phyloP scores from a whole-genome alignment of 2,888 invertebrate genomes.

The Drosophila gaucha region DNA sequence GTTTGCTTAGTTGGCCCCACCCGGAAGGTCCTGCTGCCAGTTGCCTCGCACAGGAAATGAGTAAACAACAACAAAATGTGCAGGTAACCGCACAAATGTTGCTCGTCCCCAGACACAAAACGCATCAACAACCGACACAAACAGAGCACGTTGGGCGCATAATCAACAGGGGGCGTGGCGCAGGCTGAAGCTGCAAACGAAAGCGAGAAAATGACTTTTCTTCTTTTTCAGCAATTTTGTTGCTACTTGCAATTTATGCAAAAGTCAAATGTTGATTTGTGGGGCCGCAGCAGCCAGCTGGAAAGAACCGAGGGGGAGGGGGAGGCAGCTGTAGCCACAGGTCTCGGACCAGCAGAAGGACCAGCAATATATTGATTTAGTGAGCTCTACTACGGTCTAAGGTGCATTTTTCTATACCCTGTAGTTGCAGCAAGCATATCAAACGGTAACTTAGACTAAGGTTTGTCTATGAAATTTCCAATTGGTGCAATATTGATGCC shows the following conservation, averaged over 20 bases:
- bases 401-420: slow-evolving; percentile 29
- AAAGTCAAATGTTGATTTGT: slow-evolving; percentile 81
- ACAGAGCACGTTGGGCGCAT: slow-evolving; percentile 29
- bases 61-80: slow-evolving; percentile 46
- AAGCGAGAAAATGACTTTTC: slow-evolving; percentile 73
- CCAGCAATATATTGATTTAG: slow-evolving; percentile 67
- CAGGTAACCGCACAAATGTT: slow-evolving; percentile 38
- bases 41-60: slow-evolving; percentile 25
- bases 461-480: too few species aligned
- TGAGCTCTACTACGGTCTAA: slow-evolving; percentile 34
- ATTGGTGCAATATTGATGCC: too few species aligned
- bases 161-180: slow-evolving; percentile 57
- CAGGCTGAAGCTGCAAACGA: slow-evolving; percentile 58
- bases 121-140: slow-evolving; percentile 47
- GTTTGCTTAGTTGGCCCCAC: slow-evolving; percentile 3
- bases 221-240: slow-evolving; percentile 50
- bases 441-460: too few species aligned
- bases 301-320: not conserved
- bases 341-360: slow-evolving; percentile 13
- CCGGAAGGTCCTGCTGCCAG: slow-evolving; percentile 6
- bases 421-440: not conserved
- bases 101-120: slow-evolving; percentile 33
- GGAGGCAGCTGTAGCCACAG: not conserved
- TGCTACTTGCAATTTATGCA: slow-evolving; percentile 77
- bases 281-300: slow-evolving; percentile 27